Evolutionary conservation across 2,113 vertebrate species (phyloP).

Genomic region (Phocoena sinus): DNA sequence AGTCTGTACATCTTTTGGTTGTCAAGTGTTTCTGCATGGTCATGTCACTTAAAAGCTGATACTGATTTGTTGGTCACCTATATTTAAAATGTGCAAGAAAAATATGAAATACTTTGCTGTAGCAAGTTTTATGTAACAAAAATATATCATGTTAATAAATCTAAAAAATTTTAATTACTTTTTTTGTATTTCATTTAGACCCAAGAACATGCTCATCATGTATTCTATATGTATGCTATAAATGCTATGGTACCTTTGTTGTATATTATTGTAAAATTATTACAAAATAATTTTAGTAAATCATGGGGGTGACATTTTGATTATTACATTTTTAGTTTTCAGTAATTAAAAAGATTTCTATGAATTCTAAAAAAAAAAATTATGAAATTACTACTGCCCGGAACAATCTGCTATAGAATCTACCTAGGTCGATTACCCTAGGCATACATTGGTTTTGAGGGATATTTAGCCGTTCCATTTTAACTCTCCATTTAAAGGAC

Average conservation of each 20-base stretch:
- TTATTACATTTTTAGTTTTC: slow-evolving; percentile 82
- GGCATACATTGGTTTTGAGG: neutral
- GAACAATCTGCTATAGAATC: neutral
- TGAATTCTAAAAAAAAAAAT: slow-evolving; percentile 25
- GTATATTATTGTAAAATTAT: slow-evolving; percentile 84
- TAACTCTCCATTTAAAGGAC: slow-evolving; percentile 48
- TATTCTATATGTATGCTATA: slow-evolving; percentile 87
- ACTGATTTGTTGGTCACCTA: slow-evolving; percentile 82
- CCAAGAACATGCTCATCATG: slow-evolving; percentile 82
- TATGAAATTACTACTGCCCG: slow-evolving; percentile 38
- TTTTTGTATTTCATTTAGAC: slow-evolving; percentile 85
- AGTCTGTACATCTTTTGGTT: slow-evolving; percentile 87
- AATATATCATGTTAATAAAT: slow-evolving; percentile 92
- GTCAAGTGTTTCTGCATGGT: slow-evolving; percentile 89
- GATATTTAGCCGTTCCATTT: slow-evolving; percentile 62
- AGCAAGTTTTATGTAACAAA: slow-evolving; percentile 96
- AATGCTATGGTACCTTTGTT: slow-evolving; percentile 87
- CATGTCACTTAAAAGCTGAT: slow-evolving; percentile 85
- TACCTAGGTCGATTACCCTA: neutral
- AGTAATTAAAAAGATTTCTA: slow-evolving; percentile 59
- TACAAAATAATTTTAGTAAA: slow-evolving; percentile 82
- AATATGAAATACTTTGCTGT: slow-evolving; percentile 91
- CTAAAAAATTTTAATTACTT: slow-evolving; percentile 81
- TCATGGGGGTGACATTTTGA: slow-evolving; percentile 85
- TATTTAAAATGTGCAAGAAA: slow-evolving; percentile 91